Evolutionary conservation across 2,797 vertebrate genomes (phyloP), one percentile per base, ranked within the genome.

Genomic region (Clarias fuscus): DNA sequence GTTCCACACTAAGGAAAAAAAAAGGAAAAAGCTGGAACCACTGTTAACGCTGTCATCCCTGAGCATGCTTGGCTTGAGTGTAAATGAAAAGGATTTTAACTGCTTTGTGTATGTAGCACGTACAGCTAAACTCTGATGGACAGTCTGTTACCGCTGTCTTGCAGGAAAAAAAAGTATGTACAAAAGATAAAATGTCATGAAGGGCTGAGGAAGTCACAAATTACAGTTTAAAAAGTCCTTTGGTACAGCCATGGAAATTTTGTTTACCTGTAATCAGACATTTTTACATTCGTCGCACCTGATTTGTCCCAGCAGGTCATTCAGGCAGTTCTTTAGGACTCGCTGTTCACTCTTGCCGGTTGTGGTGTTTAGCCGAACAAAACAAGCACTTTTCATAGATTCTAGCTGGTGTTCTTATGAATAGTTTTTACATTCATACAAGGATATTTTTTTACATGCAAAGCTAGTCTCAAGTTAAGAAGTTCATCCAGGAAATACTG

Each of bases 21-120:
- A 82, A 84, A 37, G 37, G n/a, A 14, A 78, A 85, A 87, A 87
- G 14, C 14, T 76, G 79, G 53, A 87, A 65, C 77, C 15, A 30
- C 78, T 88, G 68, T 88, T 91, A 92, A 95, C 93, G 90, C 94
- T 94, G 95, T 95, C 92, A 92, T 94, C 86, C 92, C 91, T 90
- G 88, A 90, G 90, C 56, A 75, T 93, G 92, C 91, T 93, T 92
- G 91, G 93, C 91, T 92, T 91, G 90, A 93, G 86, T 93, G 91
- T 92, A 89, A 91, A 90, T 91, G 33, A 85, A 85, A 93, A 91
- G 78, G 18, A 84, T 90, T 88, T 90, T 70, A 90, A 88, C 82
- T 89, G 88, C 88, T 85, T 90, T 84, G 86, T 86, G 80, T 87
- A 84, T 86, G 82, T 77, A 88, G 90, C 88, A 91, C 88, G 91